These are phyloP conservation scores for Oithona nana DNA, from an alignment of 2,888 invertebrate species.

Conservation along the genomic window DNA sequence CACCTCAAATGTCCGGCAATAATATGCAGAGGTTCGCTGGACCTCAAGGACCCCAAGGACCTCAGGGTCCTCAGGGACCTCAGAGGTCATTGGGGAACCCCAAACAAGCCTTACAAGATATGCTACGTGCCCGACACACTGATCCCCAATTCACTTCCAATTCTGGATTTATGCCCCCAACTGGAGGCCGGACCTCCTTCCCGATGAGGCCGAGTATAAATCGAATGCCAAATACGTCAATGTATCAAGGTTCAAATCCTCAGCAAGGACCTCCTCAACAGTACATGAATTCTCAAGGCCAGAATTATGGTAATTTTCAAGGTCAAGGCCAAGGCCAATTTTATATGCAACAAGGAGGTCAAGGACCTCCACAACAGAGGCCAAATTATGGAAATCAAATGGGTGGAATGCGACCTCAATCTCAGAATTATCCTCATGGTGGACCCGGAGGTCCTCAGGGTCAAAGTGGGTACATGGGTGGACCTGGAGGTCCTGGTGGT, in stretches of 20 bases:
- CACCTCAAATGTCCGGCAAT: background rate
- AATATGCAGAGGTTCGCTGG: no score
- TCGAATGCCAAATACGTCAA: background rate
- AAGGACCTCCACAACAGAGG: background rate
- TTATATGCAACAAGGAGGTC: background rate
- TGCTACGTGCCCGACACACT: slow-evolving; percentile 50
- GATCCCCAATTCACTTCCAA: background rate
- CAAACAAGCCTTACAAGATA: slow-evolving; percentile 65
- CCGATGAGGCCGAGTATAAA: background rate
- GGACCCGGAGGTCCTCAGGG: background rate
- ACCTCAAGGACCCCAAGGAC: background rate
- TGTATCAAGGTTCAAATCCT: background rate
- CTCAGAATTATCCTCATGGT: background rate
- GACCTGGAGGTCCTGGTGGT: background rate
- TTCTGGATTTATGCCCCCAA: background rate
- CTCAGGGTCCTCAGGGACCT: background rate
- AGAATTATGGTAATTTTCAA: background rate
- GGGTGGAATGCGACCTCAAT: background rate
- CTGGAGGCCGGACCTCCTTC: background rate
- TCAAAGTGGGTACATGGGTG: background rate
- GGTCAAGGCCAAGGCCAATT: background rate
- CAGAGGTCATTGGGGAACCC: slow-evolving; percentile 19
- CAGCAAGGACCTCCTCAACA: background rate
- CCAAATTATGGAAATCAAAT: background rate
- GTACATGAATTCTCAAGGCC: background rate